phyloP scores from a whole-genome alignment of 2,113 vertebrate species.

The Semnornis frantzii region DNA sequence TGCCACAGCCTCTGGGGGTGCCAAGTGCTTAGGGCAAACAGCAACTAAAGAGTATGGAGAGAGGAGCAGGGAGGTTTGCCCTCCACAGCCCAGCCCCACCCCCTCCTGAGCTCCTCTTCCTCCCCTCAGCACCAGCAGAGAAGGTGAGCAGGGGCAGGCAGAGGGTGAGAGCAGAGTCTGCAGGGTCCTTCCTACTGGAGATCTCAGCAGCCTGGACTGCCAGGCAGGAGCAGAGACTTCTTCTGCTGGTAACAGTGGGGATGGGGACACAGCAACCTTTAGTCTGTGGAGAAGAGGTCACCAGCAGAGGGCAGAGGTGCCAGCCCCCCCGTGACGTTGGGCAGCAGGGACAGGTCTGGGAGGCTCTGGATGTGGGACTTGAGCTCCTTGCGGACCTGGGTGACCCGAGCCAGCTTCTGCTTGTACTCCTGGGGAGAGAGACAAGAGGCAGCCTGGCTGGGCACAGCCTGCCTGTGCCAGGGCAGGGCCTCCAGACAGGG shows the following conservation, averaged over 20 bases:
- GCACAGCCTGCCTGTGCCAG: background rate
- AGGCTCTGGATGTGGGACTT: constrained; percentile 99
- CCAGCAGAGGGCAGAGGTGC: constrained; percentile 96
- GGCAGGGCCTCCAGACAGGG: background rate
- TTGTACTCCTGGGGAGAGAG: constrained; percentile 89
- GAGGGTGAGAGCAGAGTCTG: constrained; percentile 40
- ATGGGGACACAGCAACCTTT: constrained; percentile 34
- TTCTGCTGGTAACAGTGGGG: constrained; percentile 68
- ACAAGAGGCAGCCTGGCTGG: background rate
- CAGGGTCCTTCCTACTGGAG: constrained; percentile 33
- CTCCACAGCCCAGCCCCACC: background rate
- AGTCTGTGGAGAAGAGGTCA: constrained; percentile 98
- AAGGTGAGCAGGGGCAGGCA: background rate
- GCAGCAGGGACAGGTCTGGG: constrained; percentile 94
- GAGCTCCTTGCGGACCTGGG: constrained; percentile 96
- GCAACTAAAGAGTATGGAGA: constrained; percentile 40
- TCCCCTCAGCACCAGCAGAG: background rate
- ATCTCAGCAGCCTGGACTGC: constrained; percentile 42
- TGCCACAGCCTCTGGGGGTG: constrained; percentile 12
- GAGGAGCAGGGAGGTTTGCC: constrained; percentile 26
- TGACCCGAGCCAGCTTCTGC: constrained; percentile 96
- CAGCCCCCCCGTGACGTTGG: constrained; percentile 94
- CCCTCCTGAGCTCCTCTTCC: constrained; percentile 1
- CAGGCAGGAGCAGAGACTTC: constrained; percentile 56
- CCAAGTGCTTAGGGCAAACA: constrained; percentile 60